Conservation (phyloP, 2,113 vertebrate genomes). For the Sapajus apella region DNA sequence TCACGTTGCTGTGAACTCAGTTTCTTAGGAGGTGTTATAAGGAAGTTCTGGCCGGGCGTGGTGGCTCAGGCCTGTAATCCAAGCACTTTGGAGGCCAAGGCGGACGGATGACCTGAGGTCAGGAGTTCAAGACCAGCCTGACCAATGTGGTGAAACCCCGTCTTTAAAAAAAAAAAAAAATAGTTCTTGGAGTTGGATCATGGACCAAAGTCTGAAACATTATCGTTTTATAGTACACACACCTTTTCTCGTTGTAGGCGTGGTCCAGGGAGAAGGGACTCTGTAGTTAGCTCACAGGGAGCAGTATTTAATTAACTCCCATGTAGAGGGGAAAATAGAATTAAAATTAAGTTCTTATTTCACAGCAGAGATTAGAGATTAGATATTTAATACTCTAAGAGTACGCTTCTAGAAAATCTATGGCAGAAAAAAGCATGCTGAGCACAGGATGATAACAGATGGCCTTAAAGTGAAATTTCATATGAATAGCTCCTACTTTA, state of each 20-base stretch:
- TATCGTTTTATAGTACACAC: constrained; percentile 23
- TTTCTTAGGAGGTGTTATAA: constrained; percentile 25
- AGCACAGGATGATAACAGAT: not conserved
- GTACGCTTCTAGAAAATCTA: not conserved
- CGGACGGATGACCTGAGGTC: too few relatives aligned
- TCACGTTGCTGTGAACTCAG: not conserved
- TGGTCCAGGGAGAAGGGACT: not conserved
- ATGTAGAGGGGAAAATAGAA: not conserved
- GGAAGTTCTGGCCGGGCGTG: not conserved
- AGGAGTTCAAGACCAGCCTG: too few relatives aligned
- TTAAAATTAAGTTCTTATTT: constrained; percentile 51
- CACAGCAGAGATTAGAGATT: constrained; percentile 27
- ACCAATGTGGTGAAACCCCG: too few relatives aligned
- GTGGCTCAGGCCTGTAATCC: too few relatives aligned
- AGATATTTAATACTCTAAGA: not conserved
- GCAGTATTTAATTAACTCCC: not conserved
- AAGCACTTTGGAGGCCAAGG: too few relatives aligned
- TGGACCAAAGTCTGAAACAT: constrained; percentile 36
- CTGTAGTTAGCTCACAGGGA: not conserved
- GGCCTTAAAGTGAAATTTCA: not conserved
- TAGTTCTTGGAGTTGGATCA: not conserved
- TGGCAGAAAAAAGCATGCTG: not conserved
- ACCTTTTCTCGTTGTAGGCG: constrained; percentile 29
- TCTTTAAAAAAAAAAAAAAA: not conserved
- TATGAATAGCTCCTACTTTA: not conserved